These are phyloP conservation scores for Rhagium mordax DNA, from an alignment of 2,888 invertebrate genomes.

Conservation along the genomic window DNA sequence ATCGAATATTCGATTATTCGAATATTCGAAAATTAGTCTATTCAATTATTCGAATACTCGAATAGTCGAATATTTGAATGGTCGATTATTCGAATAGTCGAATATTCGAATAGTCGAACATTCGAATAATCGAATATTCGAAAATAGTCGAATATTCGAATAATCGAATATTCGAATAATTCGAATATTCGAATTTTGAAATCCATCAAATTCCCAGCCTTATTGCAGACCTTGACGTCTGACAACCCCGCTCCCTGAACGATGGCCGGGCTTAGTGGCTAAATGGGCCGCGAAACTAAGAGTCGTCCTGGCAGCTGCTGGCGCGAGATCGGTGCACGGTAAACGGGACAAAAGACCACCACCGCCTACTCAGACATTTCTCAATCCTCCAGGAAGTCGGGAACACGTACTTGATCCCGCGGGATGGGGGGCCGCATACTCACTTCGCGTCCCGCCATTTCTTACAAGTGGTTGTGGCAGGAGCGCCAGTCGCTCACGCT, in stretches of 20 bases:
- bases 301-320: slow-evolving; percentile 55
- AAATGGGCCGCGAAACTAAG: slow-evolving; percentile 65
- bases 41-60: too few species aligned
- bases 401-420: slow-evolving; percentile 55
- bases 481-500: slow-evolving; percentile 37
- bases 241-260: slow-evolving; percentile 48
- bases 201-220: too few species aligned
- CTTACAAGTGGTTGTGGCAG: slow-evolving; percentile 54
- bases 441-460: slow-evolving; percentile 20
- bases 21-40: too few species aligned
- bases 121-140: too few species aligned
- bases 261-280: slow-evolving; percentile 63
- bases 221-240: neutral
- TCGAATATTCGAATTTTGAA: too few species aligned
- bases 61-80: too few species aligned
- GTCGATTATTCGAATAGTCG: too few species aligned
- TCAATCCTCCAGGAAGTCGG: slow-evolving; percentile 49
- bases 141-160: too few species aligned
- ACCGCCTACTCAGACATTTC: slow-evolving; percentile 42
- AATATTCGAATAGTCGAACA: too few species aligned
- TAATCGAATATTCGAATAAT: too few species aligned
- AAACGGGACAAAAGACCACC: slow-evolving; percentile 35
- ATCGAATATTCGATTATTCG: too few species aligned
- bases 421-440: slow-evolving; percentile 46
- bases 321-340: neutral